These are phyloP conservation scores for Desoria tigrina DNA, from an alignment of 2,888 invertebrate genomes.

Conservation along the genomic window DNA sequence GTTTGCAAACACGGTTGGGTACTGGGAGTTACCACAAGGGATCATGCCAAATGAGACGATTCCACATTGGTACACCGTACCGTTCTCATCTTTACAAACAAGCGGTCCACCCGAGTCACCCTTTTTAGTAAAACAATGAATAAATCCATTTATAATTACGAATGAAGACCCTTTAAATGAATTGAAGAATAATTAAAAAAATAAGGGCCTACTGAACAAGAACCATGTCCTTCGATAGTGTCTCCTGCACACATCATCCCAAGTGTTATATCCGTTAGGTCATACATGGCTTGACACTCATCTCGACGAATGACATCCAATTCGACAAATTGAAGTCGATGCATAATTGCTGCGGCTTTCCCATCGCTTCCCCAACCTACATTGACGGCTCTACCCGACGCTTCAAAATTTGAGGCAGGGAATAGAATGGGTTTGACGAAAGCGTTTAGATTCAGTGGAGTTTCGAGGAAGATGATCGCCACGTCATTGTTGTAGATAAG, in stretches of 20 bases:
- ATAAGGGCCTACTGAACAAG: slow-evolving; percentile 18
- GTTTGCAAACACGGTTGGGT: slow-evolving; percentile 14
- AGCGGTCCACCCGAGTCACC: slow-evolving; percentile 59
- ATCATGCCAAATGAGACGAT: slow-evolving; percentile 57
- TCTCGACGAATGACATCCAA: slow-evolving; percentile 51
- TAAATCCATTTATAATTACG: too few relatives aligned
- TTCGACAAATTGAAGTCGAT: slow-evolving; percentile 52
- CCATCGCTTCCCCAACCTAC: slow-evolving; percentile 55
- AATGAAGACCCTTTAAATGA: too few relatives aligned
- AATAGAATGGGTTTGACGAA: slow-evolving; percentile 25
- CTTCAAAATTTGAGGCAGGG: slow-evolving; percentile 6
- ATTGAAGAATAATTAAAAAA: too few relatives aligned
- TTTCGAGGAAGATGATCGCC: slow-evolving; percentile 53
- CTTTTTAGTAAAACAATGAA: too few relatives aligned
- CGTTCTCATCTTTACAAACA: slow-evolving; percentile 54
- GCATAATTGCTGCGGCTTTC: slow-evolving; percentile 45
- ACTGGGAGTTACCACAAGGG: slow-evolving; percentile 7
- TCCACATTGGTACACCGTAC: slow-evolving; percentile 57
- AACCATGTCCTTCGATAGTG: slow-evolving; percentile 17
- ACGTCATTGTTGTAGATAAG: slow-evolving; percentile 54
- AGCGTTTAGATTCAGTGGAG: slow-evolving; percentile 46
- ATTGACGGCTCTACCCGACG: slow-evolving; percentile 50
- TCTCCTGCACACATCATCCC: slow-evolving; percentile 42
- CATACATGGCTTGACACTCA: slow-evolving; percentile 49
- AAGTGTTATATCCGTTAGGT: slow-evolving; percentile 12